Evolutionary conservation across 2,888 invertebrate species (phyloP).

Genomic region (Acrobeloides nanus): DNA sequence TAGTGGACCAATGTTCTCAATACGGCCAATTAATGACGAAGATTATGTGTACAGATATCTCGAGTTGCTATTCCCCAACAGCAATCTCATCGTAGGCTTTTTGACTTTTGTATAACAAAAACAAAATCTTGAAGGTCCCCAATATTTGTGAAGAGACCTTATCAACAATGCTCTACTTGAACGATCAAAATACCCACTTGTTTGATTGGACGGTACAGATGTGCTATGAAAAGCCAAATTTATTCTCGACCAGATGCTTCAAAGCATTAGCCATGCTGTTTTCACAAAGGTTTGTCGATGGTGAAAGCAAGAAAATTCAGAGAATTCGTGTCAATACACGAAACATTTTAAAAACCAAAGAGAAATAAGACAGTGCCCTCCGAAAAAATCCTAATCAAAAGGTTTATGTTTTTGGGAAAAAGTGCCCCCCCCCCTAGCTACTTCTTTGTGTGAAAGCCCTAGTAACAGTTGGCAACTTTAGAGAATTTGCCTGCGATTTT

Average conservation of each 20-base stretch:
- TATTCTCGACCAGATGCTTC: slow-evolving; percentile 89
- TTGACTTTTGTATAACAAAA: too few species aligned
- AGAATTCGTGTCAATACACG: too few species aligned
- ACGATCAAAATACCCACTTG: slow-evolving; percentile 80
- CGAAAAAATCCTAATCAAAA: too few species aligned
- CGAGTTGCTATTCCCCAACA: too few species aligned
- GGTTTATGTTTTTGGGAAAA: too few species aligned
- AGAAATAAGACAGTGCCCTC: too few species aligned
- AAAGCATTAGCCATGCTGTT: slow-evolving; percentile 89
- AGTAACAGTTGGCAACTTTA: too few species aligned
- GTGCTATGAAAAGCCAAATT: slow-evolving; percentile 81
- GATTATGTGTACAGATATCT: slow-evolving; percentile 86
- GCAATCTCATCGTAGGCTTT: too few species aligned
- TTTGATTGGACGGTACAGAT: slow-evolving; percentile 96
- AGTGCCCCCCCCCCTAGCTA: too few species aligned
- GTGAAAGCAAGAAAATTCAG: neutral
- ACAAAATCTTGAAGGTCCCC: slow-evolving; percentile 67
- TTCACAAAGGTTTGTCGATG: slow-evolving; percentile 63
- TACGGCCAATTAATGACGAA: slow-evolving; percentile 59
- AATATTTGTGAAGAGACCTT: slow-evolving; percentile 85
- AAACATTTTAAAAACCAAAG: slow-evolving; percentile 4
- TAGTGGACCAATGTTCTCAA: slow-evolving; percentile 87
- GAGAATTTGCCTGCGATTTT: slow-evolving; percentile 85
- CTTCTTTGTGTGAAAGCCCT: too few species aligned
- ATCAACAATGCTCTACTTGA: slow-evolving; percentile 83